Percentiles rank a stretch among this genome's conserved stretches.
phyloP scores from a whole-genome alignment of 2,888 invertebrate species.

The Entomobrya multifasciata region DNA sequence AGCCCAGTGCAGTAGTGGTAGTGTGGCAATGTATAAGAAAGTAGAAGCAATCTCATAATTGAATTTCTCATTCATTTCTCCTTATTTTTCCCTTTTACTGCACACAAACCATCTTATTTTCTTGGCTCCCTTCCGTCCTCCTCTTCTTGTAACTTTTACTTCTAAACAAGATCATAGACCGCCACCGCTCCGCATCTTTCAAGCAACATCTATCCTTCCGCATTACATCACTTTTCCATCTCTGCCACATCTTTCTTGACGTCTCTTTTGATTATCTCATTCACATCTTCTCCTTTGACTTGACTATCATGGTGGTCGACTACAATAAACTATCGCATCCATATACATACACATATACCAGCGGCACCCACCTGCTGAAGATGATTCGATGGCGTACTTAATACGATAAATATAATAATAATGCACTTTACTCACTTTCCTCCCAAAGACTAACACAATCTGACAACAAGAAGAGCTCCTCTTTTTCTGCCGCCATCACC shows the following conservation, averaged over 20 bases:
- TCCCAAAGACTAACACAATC: slow-evolving; percentile 2
- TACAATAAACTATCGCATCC: too few species aligned
- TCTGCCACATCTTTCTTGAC: slow-evolving; percentile 10
- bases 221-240: slow-evolving; percentile 57
- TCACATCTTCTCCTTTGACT: slow-evolving; percentile 44
- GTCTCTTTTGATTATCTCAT: slow-evolving; percentile 65
- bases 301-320: slow-evolving; percentile 16
- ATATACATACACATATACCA: too few species aligned
- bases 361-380: slow-evolving; percentile 8
- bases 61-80: slow-evolving; percentile 66
- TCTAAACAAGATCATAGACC: background rate
- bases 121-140: background rate
- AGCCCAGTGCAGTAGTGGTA: too few species aligned
- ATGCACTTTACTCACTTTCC: background rate
- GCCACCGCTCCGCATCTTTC: too few species aligned
- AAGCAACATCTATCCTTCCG: slow-evolving; percentile 33
- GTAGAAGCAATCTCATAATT: slow-evolving; percentile 67
- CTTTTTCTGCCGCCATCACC: background rate
- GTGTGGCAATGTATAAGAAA: too few species aligned
- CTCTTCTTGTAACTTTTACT: background rate
- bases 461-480: slow-evolving; percentile 5
- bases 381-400: background rate
- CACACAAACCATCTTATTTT: background rate
- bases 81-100: slow-evolving; percentile 58
- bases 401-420: slow-evolving; percentile 2